These are phyloP conservation scores for Betta splendens DNA, from an alignment of 2,797 vertebrate genomes.

Conservation along the genomic window DNA sequence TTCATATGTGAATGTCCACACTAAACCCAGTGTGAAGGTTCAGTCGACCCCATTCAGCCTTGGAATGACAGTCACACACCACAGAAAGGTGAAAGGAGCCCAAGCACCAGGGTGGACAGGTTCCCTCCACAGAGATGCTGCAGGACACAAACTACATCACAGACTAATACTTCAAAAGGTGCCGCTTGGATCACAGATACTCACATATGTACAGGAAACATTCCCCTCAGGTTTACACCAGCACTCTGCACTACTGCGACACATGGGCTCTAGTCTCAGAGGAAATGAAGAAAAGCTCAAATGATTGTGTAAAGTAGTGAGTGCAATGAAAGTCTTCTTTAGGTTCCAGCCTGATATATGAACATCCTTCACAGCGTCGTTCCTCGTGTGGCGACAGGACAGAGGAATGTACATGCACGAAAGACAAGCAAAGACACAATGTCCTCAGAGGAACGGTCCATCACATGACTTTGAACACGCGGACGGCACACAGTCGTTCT, in stretches of 20 bases:
- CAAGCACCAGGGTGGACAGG: conserved; percentile 20
- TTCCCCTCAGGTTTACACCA: conserved; percentile 38
- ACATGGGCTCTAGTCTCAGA: conserved; percentile 48
- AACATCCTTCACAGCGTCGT: conserved; percentile 28
- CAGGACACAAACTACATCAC: conserved; percentile 44
- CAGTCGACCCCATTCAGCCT: conserved; percentile 59
- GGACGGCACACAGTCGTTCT: conserved; percentile 37
- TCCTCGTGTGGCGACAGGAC: conserved; percentile 30
- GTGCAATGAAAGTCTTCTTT: conserved; percentile 56
- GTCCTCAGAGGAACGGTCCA: conserved; percentile 61
- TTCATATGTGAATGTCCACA: too few species aligned
- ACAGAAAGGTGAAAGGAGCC: conserved; percentile 13
- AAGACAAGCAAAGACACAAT: conserved; percentile 71
- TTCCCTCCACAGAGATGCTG: conserved; percentile 23
- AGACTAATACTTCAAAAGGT: conserved; percentile 55
- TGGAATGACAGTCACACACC: conserved; percentile 35
- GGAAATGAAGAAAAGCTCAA: conserved; percentile 53
- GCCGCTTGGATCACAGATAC: conserved; percentile 50
- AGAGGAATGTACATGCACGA: conserved; percentile 78
- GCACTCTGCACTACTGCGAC: conserved; percentile 50
- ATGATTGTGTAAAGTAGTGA: conserved; percentile 42
- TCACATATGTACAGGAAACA: conserved; percentile 73
- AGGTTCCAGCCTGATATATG: conserved; percentile 32
- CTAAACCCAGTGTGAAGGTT: too few species aligned
- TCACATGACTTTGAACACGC: conserved; percentile 37